Evolutionary conservation across 2,797 vertebrate species (phyloP).

Genomic region (Darevskia nairensis): DNA sequence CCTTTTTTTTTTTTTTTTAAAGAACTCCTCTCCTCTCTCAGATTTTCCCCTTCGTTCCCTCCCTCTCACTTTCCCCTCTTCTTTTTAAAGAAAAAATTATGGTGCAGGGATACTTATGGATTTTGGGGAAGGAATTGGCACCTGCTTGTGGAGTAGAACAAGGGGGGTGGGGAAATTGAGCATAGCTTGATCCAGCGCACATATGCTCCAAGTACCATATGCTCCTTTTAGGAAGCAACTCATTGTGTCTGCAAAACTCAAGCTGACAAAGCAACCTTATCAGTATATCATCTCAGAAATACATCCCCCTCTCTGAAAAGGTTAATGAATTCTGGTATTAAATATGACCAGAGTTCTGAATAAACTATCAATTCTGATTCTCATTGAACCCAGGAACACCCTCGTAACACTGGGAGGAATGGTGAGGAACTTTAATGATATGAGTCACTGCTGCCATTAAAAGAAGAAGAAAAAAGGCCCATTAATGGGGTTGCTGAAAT

Average conservation of each 20-base stretch:
- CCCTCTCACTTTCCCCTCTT: not conserved
- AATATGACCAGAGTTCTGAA: conserved; percentile 64
- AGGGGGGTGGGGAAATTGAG: no score
- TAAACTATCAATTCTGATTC: conserved; percentile 62
- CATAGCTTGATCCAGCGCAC: not conserved
- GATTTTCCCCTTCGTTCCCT: no score
- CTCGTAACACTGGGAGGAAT: conserved; percentile 47
- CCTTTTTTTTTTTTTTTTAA: no score
- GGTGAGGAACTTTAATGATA: conserved; percentile 42
- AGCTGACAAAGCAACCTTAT: conserved; percentile 47
- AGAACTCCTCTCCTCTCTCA: no score
- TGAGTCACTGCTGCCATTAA: conserved; percentile 57
- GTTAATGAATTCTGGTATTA: conserved; percentile 72
- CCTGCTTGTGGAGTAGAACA: not conserved
- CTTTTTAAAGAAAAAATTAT: not conserved
- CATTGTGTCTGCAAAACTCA: conserved; percentile 40
- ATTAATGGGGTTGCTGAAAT: conserved; percentile 57
- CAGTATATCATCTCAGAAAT: conserved; percentile 34
- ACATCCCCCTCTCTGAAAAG: conserved; percentile 67
- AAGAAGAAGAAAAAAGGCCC: conserved; percentile 28
- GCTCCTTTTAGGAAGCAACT: conserved; percentile 53
- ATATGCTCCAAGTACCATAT: conserved; percentile 33
- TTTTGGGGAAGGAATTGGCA: not conserved
- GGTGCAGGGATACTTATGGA: not conserved
- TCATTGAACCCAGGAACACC: conserved; percentile 45